A percentile compares a stretch with the other conserved stretches of the same genome.
phyloP scores from a whole-genome alignment of 2,797 vertebrate species.

The Poecilia picta region DNA sequence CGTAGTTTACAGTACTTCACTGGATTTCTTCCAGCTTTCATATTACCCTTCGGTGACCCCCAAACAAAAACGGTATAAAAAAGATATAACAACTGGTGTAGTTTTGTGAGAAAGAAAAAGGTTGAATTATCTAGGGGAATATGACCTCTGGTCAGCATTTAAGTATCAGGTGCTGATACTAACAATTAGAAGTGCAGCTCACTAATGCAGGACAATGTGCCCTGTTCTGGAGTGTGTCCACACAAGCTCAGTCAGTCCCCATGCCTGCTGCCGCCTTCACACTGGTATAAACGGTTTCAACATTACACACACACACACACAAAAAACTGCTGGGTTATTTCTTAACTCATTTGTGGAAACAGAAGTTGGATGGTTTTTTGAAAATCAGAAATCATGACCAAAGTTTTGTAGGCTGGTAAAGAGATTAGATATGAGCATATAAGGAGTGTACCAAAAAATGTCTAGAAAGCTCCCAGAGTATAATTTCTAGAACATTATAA shows the following conservation, averaged over 20 bases:
- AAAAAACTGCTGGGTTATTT: conserved; percentile 6
- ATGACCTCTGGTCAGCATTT: conserved; percentile 53
- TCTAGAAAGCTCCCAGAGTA: background rate
- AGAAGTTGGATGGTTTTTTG: background rate
- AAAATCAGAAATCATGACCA: background rate
- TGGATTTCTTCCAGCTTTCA: conserved; percentile 70
- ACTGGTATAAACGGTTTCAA: conserved; percentile 28
- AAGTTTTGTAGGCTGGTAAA: background rate
- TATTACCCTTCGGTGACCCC: conserved; percentile 57
- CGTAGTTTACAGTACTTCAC: conserved; percentile 70
- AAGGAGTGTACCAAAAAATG: background rate
- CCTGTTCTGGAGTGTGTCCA: conserved; percentile 64
- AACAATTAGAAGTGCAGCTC: conserved; percentile 57
- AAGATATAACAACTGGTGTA: conserved; percentile 29
- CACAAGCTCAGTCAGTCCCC: conserved; percentile 35
- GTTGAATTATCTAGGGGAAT: conserved; percentile 45
- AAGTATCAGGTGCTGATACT: conserved; percentile 51
- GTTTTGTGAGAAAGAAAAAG: conserved; percentile 46
- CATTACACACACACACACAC: background rate
- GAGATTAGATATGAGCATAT: background rate
- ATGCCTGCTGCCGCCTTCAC: conserved; percentile 37
- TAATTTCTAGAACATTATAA: background rate
- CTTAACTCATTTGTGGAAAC: background rate
- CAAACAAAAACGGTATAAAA: conserved; percentile 24
- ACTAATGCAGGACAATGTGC: conserved; percentile 77